These are phyloP conservation scores for Pterostichus madidus DNA, from an alignment of 2,888 invertebrate species.

Conservation along the genomic window DNA sequence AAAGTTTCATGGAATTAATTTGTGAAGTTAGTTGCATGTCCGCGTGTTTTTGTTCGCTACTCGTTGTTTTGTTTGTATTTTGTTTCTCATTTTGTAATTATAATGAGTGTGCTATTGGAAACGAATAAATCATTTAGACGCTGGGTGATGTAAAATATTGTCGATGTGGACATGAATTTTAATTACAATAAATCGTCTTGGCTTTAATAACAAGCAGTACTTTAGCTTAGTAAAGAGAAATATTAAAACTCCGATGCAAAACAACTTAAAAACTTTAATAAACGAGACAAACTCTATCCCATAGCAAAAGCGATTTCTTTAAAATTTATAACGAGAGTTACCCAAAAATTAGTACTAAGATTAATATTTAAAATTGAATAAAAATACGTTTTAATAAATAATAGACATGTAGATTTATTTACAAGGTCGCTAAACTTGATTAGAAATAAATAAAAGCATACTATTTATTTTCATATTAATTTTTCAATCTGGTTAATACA, in stretches of 20 bases:
- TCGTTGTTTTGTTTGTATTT: conserved; percentile 9
- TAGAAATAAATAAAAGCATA: too few species aligned
- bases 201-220: background rate
- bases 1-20: conserved; percentile 45
- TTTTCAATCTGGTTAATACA: too few species aligned
- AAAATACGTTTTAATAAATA: too few species aligned
- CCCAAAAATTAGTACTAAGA: too few species aligned
- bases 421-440: too few species aligned
- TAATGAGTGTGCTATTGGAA: conserved; percentile 47
- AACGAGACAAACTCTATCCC: too few species aligned
- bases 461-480: too few species aligned
- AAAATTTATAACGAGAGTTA: too few species aligned
- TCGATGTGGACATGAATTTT: conserved; percentile 2
- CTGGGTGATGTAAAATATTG: conserved; percentile 1
- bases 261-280: background rate
- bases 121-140: conserved; percentile 15
- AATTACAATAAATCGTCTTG: background rate
- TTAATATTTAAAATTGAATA: too few species aligned
- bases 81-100: conserved; percentile 37
- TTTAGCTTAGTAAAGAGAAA: conserved; percentile 2
- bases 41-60: conserved; percentile 22
- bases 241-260: background rate
- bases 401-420: too few species aligned
- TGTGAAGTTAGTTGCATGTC: conserved; percentile 29
- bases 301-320: too few species aligned